phyloP scores from a whole-genome alignment of 30 jellyfish, hydroid and myxozoan species.

The Cassiopea xamachana region DNA sequence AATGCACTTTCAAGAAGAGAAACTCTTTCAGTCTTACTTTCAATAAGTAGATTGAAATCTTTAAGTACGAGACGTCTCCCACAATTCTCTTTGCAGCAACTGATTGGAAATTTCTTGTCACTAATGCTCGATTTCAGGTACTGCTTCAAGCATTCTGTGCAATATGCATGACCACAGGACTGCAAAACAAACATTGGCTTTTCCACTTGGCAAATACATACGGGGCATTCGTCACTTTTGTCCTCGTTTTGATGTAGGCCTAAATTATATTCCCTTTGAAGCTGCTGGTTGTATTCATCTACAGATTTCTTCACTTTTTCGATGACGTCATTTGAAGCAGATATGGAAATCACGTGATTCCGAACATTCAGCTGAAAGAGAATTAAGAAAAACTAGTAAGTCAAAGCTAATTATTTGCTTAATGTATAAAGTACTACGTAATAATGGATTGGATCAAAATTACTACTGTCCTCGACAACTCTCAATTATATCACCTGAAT shows the following conservation, averaged over 20 bases:
- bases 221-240: not conserved
- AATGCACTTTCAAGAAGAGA: constrained; percentile 13
- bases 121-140: constrained; percentile 11
- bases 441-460: too few relatives aligned
- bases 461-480: too few relatives aligned
- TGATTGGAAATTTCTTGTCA: constrained; percentile 26
- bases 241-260: not conserved
- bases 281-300: not conserved
- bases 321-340: not conserved
- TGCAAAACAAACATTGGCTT: not conserved
- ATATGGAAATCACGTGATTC: not conserved
- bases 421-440: too few relatives aligned
- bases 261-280: not conserved
- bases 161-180: constrained; percentile 56
- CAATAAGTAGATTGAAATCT: constrained; percentile 2
- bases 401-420: not conserved
- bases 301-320: not conserved
- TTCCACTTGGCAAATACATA: constrained; percentile 39
- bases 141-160: constrained; percentile 20
- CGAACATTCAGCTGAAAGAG: constrained; percentile 16
- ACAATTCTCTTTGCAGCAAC: constrained; percentile 31
- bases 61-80: constrained; percentile 15
- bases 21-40: not conserved
- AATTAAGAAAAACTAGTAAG: too few relatives aligned
- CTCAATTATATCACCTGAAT: too few relatives aligned